A percentile compares a stretch with the other conserved stretches of the same genome.
Evolutionary conservation across 2,113 vertebrate species (phyloP).

Genomic region (Hydropotes inermis): DNA sequence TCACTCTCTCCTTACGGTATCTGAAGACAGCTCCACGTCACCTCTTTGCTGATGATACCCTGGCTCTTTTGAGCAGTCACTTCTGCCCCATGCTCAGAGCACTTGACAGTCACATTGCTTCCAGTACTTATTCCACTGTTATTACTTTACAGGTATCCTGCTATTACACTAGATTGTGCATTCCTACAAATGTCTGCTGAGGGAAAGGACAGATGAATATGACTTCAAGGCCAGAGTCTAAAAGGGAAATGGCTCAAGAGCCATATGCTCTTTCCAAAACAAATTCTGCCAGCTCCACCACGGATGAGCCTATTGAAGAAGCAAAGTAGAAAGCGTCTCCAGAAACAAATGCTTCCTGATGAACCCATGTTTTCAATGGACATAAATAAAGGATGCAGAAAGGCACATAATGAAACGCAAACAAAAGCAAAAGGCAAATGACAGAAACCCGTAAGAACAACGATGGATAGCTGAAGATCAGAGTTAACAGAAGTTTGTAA

Average conservation of each 20-base stretch:
- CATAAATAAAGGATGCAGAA: neutral
- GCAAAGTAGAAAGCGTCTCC: neutral
- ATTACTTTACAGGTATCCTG: neutral
- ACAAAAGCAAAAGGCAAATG: neutral
- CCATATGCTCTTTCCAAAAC: neutral
- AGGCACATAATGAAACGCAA: neutral
- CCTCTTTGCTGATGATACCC: neutral
- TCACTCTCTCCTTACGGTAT: neutral
- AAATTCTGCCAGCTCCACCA: neutral
- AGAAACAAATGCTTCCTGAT: neutral
- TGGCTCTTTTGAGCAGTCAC: neutral
- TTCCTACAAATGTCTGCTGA: neutral
- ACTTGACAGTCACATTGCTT: neutral
- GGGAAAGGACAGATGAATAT: neutral
- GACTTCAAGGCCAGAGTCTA: neutral
- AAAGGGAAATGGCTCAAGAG: neutral
- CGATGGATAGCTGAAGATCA: neutral
- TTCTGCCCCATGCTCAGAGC: neutral
- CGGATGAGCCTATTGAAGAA: neutral
- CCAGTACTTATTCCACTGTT: neutral
- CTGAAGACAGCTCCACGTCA: neutral
- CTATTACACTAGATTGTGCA: neutral
- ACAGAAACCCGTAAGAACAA: neutral
- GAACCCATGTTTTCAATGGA: neutral
- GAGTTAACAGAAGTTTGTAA: neutral